A percentile compares a stretch with the other conserved stretches of the same genome.
Evolutionary conservation across 2,797 vertebrate species (phyloP).

Genomic region (Menidia menidia): DNA sequence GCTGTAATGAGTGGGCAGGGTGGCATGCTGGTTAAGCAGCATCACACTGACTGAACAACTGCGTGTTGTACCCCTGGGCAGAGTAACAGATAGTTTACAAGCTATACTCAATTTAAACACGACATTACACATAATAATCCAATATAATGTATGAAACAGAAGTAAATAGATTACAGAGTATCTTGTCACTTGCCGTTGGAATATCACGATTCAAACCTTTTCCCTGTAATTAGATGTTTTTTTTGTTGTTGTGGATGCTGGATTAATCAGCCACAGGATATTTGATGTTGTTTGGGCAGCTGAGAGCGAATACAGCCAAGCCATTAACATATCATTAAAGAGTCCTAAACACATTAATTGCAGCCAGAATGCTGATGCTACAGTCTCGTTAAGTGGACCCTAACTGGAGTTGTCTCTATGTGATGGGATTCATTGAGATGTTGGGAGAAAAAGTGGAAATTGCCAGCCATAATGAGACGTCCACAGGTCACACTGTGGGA

Average conservation of each 20-base stretch:
- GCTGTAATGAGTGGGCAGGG: slow-evolving; percentile 30
- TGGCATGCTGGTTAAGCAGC: slow-evolving; percentile 50
- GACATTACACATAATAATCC: neutral
- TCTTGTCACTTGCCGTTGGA: slow-evolving; percentile 37
- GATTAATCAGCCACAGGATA: slow-evolving; percentile 78
- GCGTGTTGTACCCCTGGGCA: slow-evolving; percentile 51
- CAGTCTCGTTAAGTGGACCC: slow-evolving; percentile 75
- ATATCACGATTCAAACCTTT: slow-evolving; percentile 64
- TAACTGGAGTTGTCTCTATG: slow-evolving; percentile 50
- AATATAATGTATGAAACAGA: slow-evolving; percentile 8
- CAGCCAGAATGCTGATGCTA: slow-evolving; percentile 77
- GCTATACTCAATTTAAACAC: slow-evolving; percentile 2
- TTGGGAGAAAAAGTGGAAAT: slow-evolving; percentile 41
- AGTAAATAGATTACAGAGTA: slow-evolving; percentile 16
- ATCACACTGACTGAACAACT: slow-evolving; percentile 47
- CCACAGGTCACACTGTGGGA: slow-evolving; percentile 51
- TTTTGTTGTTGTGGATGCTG: slow-evolving; percentile 56
- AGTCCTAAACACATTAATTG: slow-evolving; percentile 76
- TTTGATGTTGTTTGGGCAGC: slow-evolving; percentile 83
- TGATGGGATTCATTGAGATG: slow-evolving; percentile 66
- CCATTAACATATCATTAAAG: slow-evolving; percentile 83
- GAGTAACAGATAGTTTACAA: slow-evolving; percentile 39
- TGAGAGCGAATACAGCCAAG: slow-evolving; percentile 79
- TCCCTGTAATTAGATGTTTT: slow-evolving; percentile 72
- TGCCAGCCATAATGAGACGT: slow-evolving; percentile 51